These are phyloP conservation scores for Myanophis thanlyinensis DNA, from an alignment of 2,113 vertebrate species.

Conservation along the genomic window DNA sequence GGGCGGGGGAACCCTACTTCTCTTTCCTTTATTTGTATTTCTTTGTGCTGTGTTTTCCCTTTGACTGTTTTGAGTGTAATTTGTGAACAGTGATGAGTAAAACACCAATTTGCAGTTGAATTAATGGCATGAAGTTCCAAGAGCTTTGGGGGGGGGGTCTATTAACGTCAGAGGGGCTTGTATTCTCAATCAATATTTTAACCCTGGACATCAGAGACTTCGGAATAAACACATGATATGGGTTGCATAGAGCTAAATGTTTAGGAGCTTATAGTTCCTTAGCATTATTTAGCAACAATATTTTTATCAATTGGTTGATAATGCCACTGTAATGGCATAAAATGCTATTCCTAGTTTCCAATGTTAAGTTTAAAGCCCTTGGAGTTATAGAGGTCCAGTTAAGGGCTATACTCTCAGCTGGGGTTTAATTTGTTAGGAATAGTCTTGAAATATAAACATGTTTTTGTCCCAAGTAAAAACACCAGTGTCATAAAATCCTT, in stretches of 20 bases:
- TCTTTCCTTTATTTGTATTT: neutral
- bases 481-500: neutral
- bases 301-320: neutral
- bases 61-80: neutral
- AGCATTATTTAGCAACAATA: neutral
- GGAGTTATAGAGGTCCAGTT: neutral
- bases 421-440: neutral
- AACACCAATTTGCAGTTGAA: neutral
- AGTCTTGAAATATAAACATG: neutral
- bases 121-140: neutral
- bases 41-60: neutral
- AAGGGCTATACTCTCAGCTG: neutral
- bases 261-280: neutral
- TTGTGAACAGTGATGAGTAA: neutral
- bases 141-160: neutral
- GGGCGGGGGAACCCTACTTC: accelerated
- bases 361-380: neutral
- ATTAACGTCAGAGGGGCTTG: neutral
- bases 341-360: neutral
- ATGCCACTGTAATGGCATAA: neutral
- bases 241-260: neutral
- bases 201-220: neutral
- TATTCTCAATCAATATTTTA: neutral
- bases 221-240: neutral
- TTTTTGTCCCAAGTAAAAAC: neutral